A percentile compares a stretch with the other conserved stretches of the same genome.
These are phyloP conservation scores for Coreoperca whiteheadi DNA, from an alignment of 2,113 vertebrate genomes.

Conservation along the genomic window DNA sequence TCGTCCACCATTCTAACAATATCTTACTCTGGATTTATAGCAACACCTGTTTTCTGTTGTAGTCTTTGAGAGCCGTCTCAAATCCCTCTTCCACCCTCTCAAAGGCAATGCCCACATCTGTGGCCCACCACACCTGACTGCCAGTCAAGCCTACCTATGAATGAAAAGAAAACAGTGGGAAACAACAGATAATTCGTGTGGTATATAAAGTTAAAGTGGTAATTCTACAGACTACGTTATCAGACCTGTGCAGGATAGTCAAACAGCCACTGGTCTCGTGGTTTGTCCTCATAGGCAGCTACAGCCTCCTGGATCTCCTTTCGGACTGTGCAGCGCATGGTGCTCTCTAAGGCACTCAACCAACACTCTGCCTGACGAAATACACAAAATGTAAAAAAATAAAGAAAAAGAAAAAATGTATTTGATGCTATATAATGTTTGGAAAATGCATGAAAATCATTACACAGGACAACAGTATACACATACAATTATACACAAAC, in stretches of 20 bases:
- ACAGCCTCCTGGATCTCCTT: constrained; percentile 84
- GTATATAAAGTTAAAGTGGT: background rate
- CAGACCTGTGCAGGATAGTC: constrained; percentile 83
- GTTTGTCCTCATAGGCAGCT: constrained; percentile 82
- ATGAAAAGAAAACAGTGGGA: background rate
- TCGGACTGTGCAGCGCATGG: constrained; percentile 76
- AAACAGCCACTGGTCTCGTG: constrained; percentile 86
- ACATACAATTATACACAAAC: background rate
- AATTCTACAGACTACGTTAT: background rate
- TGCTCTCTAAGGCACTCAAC: constrained; percentile 79
- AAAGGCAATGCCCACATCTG: constrained; percentile 85
- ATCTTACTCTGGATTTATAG: background rate
- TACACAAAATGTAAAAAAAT: background rate
- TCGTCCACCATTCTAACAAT: background rate
- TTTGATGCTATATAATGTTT: background rate
- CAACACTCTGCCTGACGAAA: constrained; percentile 78
- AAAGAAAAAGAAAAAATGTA: background rate
- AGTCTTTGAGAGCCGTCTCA: constrained; percentile 84
- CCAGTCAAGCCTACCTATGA: constrained; percentile 80
- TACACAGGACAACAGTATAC: background rate
- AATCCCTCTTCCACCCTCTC: constrained; percentile 83
- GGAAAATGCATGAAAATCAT: background rate
- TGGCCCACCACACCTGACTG: constrained; percentile 85
- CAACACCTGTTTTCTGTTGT: constrained; percentile 79
- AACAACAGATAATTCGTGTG: background rate